Percentiles rank a stretch among this genome's conserved stretches.
Conservation (phyloP, 2,797 vertebrate genomes). For the Labroides dimidiatus region DNA sequence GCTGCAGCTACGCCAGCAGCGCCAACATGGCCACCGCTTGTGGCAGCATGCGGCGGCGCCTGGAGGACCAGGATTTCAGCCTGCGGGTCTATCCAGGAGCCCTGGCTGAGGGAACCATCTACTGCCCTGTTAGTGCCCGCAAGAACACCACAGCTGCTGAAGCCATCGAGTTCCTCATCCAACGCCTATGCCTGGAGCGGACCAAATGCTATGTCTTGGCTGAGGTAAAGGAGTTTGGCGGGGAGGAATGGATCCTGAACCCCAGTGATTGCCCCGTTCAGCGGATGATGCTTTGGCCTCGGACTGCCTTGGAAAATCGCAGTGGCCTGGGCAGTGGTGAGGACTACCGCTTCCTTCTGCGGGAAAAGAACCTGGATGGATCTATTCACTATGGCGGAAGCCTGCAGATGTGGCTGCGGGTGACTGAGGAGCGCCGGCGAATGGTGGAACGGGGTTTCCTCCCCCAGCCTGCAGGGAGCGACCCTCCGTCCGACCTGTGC, state of each 20-base stretch:
- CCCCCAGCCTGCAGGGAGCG: conserved; percentile 91
- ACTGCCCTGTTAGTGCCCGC: conserved; percentile 92
- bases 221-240: conserved; percentile 97
- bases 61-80: conserved; percentile 94
- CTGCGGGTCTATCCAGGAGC: conserved; percentile 93
- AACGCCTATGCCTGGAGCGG: conserved; percentile 90
- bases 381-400: conserved; percentile 94
- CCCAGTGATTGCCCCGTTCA: conserved; percentile 95
- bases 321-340: conserved; percentile 85
- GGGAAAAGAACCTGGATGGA: conserved; percentile 96
- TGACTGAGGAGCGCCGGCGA: conserved; percentile 92
- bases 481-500: conserved; percentile 92
- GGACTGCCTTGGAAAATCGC: conserved; percentile 93
- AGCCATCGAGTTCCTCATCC: conserved; percentile 93
- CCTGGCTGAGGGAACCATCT: conserved; percentile 95
- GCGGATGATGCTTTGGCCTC: conserved; percentile 97
- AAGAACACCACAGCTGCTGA: conserved; percentile 94
- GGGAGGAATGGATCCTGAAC: conserved; percentile 99
- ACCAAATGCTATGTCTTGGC: conserved; percentile 95
- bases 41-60: conserved; percentile 90
- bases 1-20: conserved; percentile 82
- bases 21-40: conserved; percentile 68
- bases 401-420: conserved; percentile 95
- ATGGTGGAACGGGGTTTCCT: conserved; percentile 94
- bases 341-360: conserved; percentile 95